phyloP scores from a whole-genome alignment of 2,888 invertebrate species.

The Netelia inedita region DNA sequence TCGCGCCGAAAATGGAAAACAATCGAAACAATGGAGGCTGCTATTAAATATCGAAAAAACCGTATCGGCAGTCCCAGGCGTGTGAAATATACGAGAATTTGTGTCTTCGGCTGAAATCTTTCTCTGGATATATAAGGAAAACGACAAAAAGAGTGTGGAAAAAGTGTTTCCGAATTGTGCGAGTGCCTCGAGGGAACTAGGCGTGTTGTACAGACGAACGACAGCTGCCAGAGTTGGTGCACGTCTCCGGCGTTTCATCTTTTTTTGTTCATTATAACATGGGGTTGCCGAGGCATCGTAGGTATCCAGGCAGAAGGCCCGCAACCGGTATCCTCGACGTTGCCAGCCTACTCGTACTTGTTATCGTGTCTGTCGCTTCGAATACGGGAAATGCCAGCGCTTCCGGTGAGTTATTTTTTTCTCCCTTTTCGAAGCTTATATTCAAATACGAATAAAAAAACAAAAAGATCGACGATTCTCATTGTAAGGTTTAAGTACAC shows the following conservation, averaged over 20 bases:
- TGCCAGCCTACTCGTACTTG: conserved; percentile 71
- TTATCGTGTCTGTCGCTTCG: conserved; percentile 74
- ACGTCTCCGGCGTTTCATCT: background rate
- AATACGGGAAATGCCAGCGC: conserved; percentile 76
- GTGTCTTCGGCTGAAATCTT: background rate
- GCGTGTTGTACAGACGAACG: background rate
- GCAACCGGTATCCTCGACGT: conserved; percentile 65
- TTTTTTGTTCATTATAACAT: conserved; percentile 63
- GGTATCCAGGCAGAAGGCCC: conserved; percentile 64
- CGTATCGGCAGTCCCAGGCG: conserved; percentile 28
- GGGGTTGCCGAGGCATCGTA: conserved; percentile 69
- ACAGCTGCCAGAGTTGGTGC: conserved; percentile 60
- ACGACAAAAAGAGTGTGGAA: conserved; percentile 6
- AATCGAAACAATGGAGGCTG: conserved; percentile 55
- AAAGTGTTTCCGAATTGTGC: conserved; percentile 26
- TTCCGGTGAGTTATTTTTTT: conserved; percentile 73
- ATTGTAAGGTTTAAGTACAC: background rate
- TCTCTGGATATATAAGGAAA: background rate
- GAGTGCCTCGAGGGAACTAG: background rate
- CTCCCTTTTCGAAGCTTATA: background rate
- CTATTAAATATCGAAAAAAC: conserved; percentile 17
- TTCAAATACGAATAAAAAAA: background rate
- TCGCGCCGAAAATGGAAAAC: conserved; percentile 45
- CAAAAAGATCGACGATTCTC: background rate
- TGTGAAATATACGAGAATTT: conserved; percentile 42